Evolutionary conservation across 2,113 vertebrate genomes (phyloP).

Genomic region (Dipodomys stephensi): DNA sequence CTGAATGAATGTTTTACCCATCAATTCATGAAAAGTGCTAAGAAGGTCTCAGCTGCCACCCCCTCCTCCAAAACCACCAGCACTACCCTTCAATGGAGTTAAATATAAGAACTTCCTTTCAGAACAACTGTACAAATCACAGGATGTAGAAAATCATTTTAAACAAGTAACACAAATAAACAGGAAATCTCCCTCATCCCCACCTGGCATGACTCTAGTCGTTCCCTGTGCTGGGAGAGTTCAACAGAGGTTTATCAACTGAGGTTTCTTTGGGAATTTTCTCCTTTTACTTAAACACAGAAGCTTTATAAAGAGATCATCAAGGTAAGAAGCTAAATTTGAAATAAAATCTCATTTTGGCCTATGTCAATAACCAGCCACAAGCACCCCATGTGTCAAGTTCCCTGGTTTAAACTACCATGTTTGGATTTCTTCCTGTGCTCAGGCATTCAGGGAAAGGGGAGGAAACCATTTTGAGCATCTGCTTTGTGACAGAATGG

Average conservation of each 20-base stretch:
- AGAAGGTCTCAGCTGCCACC: not conserved
- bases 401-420: not conserved
- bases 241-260: not conserved
- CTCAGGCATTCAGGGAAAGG: not conserved
- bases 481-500: not conserved
- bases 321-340: not conserved
- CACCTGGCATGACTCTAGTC: conserved; percentile 37
- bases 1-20: not conserved
- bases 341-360: conserved; percentile 43
- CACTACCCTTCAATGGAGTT: conserved; percentile 1
- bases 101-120: conserved; percentile 46
- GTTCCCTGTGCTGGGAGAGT: not conserved
- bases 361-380: not conserved
- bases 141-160: conserved; percentile 65
- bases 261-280: not conserved
- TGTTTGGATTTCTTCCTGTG: conserved; percentile 57
- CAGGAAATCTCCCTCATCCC: conserved; percentile 63
- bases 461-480: not conserved
- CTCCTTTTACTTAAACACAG: not conserved
- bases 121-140: conserved; percentile 58
- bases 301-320: conserved; percentile 29
- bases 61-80: conserved; percentile 23
- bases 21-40: not conserved
- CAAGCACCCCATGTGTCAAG: not conserved
- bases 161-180: conserved; percentile 62